A percentile compares a stretch with the other conserved stretches of the same genome.
phyloP scores from a whole-genome alignment of 2,113 vertebrate genomes.

The Chascanopsetta lugubris region DNA sequence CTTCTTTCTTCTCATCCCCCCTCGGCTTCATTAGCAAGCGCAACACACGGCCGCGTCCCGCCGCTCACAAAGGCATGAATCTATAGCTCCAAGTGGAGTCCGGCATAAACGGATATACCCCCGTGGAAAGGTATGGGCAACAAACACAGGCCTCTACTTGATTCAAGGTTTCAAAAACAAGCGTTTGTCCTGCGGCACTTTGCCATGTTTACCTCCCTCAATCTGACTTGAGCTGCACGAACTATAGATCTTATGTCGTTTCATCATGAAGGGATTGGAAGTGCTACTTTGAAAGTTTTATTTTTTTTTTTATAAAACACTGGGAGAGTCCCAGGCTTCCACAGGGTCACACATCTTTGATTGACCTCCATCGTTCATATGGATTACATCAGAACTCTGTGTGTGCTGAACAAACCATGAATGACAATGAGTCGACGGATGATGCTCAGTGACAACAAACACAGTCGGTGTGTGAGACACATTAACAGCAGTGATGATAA shows the following conservation, averaged over 20 bases:
- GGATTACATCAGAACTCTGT: too few species aligned
- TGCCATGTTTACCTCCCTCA: slow-evolving; percentile 23
- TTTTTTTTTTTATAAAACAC: background rate
- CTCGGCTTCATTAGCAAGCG: slow-evolving; percentile 76
- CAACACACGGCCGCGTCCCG: slow-evolving; percentile 50
- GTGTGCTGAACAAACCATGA: too few species aligned
- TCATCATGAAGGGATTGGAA: slow-evolving; percentile 22
- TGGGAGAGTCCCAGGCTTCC: too few species aligned
- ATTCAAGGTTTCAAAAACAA: slow-evolving; percentile 30
- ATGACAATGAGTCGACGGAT: too few species aligned
- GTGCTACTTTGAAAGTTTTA: background rate
- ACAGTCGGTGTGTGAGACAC: background rate
- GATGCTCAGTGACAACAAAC: too few species aligned
- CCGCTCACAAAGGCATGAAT: slow-evolving; percentile 50
- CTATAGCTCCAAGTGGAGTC: slow-evolving; percentile 42
- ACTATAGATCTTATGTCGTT: slow-evolving; percentile 16
- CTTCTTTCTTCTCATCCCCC: slow-evolving; percentile 64
- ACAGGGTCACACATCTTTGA: background rate
- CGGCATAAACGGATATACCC: slow-evolving; percentile 23
- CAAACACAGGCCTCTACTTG: slow-evolving; percentile 17
- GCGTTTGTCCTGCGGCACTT: slow-evolving; percentile 11
- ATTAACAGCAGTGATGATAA: background rate
- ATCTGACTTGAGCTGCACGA: slow-evolving; percentile 9
- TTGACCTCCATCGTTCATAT: background rate
- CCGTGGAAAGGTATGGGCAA: background rate